Percentiles rank a stretch among this genome's conserved stretches.
These are phyloP conservation scores for Monoplex corrugatus DNA, from an alignment of 2,888 invertebrate species.

Conservation along the genomic window DNA sequence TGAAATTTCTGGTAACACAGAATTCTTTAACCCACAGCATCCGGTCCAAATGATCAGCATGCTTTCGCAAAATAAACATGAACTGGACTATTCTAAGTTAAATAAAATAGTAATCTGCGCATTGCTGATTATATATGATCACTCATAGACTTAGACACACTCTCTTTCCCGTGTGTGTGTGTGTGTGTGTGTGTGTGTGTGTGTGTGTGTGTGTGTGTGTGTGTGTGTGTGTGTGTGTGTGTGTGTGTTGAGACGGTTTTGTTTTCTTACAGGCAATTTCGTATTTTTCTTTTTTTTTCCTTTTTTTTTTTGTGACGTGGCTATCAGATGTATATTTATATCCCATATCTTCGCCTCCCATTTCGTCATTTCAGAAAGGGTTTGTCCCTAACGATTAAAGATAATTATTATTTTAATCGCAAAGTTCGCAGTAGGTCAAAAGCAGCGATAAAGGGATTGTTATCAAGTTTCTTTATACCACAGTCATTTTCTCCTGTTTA, in stretches of 20 bases:
- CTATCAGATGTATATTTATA: neutral
- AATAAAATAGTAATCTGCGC: neutral
- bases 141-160: too few species aligned
- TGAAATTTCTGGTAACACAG: neutral
- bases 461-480: neutral
- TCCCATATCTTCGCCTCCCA: neutral
- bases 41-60: neutral
- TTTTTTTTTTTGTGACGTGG: neutral
- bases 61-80: neutral
- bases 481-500: neutral
- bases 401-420: too few species aligned
- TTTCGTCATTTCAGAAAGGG: too few species aligned
- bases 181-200: too few species aligned
- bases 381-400: too few species aligned
- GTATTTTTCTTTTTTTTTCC: neutral
- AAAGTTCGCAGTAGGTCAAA: too few species aligned
- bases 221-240: neutral
- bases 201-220: neutral
- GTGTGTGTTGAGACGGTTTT: neutral
- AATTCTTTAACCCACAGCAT: too few species aligned
- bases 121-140: too few species aligned
- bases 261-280: neutral
- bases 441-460: too few species aligned
- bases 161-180: too few species aligned
- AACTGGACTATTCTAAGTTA: neutral